These are phyloP conservation scores for Collichthys lucidus DNA, from an alignment of 2,113 vertebrate genomes.

Conservation along the genomic window DNA sequence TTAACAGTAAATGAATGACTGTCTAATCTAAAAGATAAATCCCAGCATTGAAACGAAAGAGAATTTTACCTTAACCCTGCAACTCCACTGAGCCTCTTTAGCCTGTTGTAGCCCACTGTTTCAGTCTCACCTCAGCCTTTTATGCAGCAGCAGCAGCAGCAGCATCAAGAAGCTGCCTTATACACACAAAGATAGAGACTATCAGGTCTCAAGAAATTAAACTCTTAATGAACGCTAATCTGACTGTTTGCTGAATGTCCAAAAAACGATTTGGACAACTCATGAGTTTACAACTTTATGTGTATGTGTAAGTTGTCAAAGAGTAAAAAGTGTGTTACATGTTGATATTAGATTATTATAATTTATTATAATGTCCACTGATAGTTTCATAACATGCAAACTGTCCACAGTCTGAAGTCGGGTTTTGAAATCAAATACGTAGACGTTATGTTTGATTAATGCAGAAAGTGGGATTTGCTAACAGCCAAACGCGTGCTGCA, in stretches of 20 bases:
- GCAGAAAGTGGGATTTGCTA: not conserved
- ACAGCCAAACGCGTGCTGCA: not conserved
- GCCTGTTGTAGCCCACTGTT: not conserved
- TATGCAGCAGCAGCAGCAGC: conserved; percentile 2
- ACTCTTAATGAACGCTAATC: not conserved
- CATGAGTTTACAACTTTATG: not conserved
- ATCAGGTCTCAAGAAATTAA: not conserved
- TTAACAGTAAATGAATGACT: not conserved
- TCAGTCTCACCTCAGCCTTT: not conserved
- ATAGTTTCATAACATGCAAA: too few species aligned
- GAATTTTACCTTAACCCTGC: not conserved
- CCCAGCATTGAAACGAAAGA: not conserved
- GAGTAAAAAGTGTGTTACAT: not conserved
- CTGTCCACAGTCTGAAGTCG: not conserved
- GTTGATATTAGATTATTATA: too few species aligned
- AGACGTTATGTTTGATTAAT: not conserved
- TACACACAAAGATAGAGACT: not conserved
- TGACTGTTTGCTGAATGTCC: not conserved
- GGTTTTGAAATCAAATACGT: not conserved
- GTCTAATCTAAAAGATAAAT: not conserved
- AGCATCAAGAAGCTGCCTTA: not conserved
- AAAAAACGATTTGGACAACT: not conserved
- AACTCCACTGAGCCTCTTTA: not conserved
- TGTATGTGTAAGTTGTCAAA: not conserved
- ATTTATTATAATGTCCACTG: too few species aligned